phyloP scores from a whole-genome alignment of 2,888 invertebrate species.

The Eupithecia subfuscata region DNA sequence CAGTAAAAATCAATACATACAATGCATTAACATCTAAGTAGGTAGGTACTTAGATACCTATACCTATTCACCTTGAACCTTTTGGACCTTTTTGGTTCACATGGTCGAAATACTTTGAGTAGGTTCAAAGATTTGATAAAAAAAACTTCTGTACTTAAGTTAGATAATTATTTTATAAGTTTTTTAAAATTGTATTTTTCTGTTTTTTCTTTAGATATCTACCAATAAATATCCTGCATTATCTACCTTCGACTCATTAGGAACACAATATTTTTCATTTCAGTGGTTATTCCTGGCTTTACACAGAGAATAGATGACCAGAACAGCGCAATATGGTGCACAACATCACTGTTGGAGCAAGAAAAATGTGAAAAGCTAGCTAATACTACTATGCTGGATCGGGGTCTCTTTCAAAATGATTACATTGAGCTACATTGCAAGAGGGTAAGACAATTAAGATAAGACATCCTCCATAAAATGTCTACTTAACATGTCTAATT shows the following conservation, averaged over 20 bases:
- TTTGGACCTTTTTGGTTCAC: no score
- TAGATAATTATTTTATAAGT: no score
- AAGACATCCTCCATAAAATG: no score
- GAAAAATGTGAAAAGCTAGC: conserved; percentile 92
- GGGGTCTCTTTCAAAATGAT: conserved; percentile 85
- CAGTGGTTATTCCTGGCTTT: conserved; percentile 30
- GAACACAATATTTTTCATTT: neutral
- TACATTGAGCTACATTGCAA: conserved; percentile 88
- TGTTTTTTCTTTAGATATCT: no score
- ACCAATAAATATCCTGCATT: neutral
- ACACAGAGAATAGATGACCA: conserved; percentile 63
- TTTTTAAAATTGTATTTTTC: no score
- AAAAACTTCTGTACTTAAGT: no score
- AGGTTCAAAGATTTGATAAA: no score
- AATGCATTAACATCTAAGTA: neutral
- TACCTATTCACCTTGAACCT: no score
- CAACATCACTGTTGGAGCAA: conserved; percentile 90
- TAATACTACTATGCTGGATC: conserved; percentile 86
- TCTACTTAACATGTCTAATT: no score
- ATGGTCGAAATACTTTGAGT: no score
- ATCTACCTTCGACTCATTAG: neutral
- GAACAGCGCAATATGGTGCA: conserved; percentile 90
- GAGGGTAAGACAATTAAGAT: conserved; percentile 77
- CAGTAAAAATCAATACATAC: neutral
- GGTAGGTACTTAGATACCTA: no score